phyloP scores from a whole-genome alignment of 2,113 vertebrate genomes.

The Hemiscyllium ocellatum region DNA sequence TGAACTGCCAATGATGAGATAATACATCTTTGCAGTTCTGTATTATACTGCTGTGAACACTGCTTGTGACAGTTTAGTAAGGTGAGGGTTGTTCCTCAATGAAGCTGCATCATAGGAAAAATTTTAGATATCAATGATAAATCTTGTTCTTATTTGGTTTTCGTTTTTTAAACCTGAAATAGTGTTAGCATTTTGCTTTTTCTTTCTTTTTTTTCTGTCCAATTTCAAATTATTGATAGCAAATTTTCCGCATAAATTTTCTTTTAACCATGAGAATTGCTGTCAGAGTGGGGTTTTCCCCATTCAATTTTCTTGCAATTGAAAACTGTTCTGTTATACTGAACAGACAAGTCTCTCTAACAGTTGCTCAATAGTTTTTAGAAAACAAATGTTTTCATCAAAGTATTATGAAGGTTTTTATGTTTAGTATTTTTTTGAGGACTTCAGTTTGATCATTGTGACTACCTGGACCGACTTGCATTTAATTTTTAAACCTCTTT shows the following conservation, averaged over 20 bases:
- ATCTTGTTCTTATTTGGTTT: background rate
- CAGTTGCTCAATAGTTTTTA: background rate
- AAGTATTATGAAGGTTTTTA: no score
- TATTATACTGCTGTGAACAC: no score
- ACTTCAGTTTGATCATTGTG: no score
- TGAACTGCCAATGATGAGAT: background rate
- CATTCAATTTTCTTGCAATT: background rate
- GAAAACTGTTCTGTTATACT: background rate
- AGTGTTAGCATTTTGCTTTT: background rate
- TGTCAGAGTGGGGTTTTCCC: background rate
- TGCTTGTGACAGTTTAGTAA: background rate
- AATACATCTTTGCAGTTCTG: background rate
- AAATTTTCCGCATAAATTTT: background rate
- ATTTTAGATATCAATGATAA: background rate
- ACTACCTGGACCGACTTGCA: no score
- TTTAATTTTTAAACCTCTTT: no score
- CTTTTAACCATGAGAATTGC: background rate
- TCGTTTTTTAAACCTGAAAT: background rate
- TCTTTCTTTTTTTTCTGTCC: background rate
- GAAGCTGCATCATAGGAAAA: background rate
- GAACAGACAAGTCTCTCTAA: background rate
- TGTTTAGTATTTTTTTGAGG: no score
- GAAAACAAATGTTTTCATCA: background rate
- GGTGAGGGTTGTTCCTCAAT: background rate
- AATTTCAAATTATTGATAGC: background rate